phyloP scores from a whole-genome alignment of 2,113 vertebrate genomes.

The cattle (Bos taurus) region ARS-UCD2.0 NC_037336.1:51317001-51317500 shows the following conservation, averaged over 20 bases:
- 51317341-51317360: neutral
- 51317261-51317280: neutral
- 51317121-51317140: neutral
- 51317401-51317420: neutral
- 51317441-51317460: neutral
- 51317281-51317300: neutral
- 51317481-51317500: too few species aligned
- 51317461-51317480: neutral
- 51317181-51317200: neutral
- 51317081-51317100: neutral
- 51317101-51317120: conserved; percentile 28
- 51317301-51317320: neutral
- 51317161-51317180: neutral
- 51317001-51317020: conserved; percentile 56
- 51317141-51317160: neutral
- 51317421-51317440: neutral
- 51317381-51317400: neutral
- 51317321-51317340: neutral
- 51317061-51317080: conserved; percentile 57
- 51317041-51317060: conserved; percentile 62
- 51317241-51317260: neutral
- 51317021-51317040: conserved; percentile 58
- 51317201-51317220: neutral
- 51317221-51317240: neutral
- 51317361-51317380: neutral